Evolutionary conservation across 2,888 invertebrate genomes (phyloP), one percentile per base, ranked within the genome.

Genomic region (Cryptus armator): DNA sequence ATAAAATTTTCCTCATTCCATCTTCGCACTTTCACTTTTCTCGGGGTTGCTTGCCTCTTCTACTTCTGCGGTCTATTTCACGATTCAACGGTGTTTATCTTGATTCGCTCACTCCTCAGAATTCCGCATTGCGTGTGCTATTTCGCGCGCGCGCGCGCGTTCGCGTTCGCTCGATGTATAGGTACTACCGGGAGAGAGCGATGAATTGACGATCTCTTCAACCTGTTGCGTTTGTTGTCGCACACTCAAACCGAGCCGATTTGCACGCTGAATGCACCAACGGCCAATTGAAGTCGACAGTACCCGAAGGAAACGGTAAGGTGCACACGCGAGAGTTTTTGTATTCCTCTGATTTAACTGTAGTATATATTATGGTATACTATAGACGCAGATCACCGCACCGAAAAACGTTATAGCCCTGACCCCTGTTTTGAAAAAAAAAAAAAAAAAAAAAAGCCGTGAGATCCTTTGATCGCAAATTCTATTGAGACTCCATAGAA

Each of bases 171-270:
- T 37, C 37, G 37, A 5, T 37, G 9, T 37, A 37, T 37, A 37
- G 37, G 37, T 5, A 37, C 1, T 37, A 37, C 37, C 37, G 37
- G 6, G 37, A 37, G 71, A 74, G 66, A 78, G 82, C 72, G n/a
- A 76, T 75, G 71, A 84, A 82, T 82, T 70, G 84, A 84, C 84
- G 84, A 84, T 83, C 86, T 83, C 84, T 80, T 87, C 86, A 92
- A 93, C 93, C 93, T 93, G 93, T 93, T 93, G 92, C 93, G 90
- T 92, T 92, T 92, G 92, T 92, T 92, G 92, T 88, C 87, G 87
- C 86, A 91, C 89, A 91, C 90, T 90, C 87, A 90, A 87, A 88
- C 89, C 82, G 85, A 87, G 87, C 88, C 91, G 93, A 93, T 93
- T 93, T 92, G 91, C 91, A 92, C 93, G 92, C 91, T 92, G 92